Conservation (phyloP, 2,888 invertebrate genomes). For the Dorcus hopei region DNA sequence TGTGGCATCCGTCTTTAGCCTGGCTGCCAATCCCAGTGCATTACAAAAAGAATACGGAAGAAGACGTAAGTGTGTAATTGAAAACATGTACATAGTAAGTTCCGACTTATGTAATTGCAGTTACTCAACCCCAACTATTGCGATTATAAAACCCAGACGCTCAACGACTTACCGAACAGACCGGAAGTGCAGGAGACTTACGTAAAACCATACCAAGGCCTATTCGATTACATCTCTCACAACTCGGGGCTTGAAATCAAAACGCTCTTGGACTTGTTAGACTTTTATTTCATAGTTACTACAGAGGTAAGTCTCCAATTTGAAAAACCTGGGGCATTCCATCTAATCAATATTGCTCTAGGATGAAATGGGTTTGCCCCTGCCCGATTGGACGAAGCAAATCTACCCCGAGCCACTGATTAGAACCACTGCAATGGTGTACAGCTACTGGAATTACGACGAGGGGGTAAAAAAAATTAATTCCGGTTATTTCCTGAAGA, state of each 20-base stretch:
- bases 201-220: conserved; percentile 28
- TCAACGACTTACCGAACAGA: conserved; percentile 20
- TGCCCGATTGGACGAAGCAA: conserved; percentile 48
- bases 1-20: conserved; percentile 55
- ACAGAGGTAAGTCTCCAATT: conserved; percentile 26
- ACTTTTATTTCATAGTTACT: conserved; percentile 32
- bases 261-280: conserved; percentile 28
- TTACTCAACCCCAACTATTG: conserved; percentile 29
- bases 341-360: conserved; percentile 22
- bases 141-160: conserved; percentile 18
- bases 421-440: conserved; percentile 40
- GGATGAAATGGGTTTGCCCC: conserved; percentile 39
- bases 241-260: conserved; percentile 30
- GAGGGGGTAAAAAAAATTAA: conserved; percentile 40
- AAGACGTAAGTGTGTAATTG: conserved; percentile 32
- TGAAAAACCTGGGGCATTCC: neutral
- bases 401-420: conserved; percentile 43
- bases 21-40: conserved; percentile 62
- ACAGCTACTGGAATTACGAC: conserved; percentile 42
- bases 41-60: conserved; percentile 25
- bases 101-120: conserved; percentile 15
- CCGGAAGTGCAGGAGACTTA: conserved; percentile 25
- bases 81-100: too few relatives aligned
- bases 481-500: conserved; percentile 43
- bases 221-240: conserved; percentile 27